These are phyloP conservation scores for Drosophila fungiperda DNA, from an alignment of 2,888 invertebrate genomes.

Conservation along the genomic window DNA sequence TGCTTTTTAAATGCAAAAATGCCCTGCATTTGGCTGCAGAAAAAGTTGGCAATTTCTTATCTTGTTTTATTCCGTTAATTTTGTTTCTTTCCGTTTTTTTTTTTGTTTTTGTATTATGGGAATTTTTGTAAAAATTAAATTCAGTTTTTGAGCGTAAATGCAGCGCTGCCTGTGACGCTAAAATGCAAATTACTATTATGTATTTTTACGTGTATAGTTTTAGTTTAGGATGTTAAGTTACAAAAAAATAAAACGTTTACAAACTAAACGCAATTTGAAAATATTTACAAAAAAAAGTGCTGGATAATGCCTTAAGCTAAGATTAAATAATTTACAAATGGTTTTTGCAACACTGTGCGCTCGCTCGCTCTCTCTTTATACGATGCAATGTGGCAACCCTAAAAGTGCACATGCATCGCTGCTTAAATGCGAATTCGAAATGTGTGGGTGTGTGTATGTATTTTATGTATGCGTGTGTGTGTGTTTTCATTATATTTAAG, in stretches of 20 bases:
- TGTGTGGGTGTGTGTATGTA: constrained; percentile 33
- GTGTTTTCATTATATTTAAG: constrained; percentile 56
- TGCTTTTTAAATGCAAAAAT: constrained; percentile 73
- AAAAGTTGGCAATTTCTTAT: constrained; percentile 63
- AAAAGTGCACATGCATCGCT: constrained; percentile 43
- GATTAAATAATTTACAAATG: constrained; percentile 83
- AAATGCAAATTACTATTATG: constrained; percentile 72
- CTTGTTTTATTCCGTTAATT: constrained; percentile 12
- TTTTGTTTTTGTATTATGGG: constrained; percentile 36
- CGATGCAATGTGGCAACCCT: constrained; percentile 68
- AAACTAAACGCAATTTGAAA: constrained; percentile 67
- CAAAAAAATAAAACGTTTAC: constrained; percentile 57
- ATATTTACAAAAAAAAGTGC: constrained; percentile 74
- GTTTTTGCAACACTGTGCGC: constrained; percentile 69
- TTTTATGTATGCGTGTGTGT: constrained; percentile 37
- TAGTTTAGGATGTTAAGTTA: constrained; percentile 56
- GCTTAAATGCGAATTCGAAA: constrained; percentile 68
- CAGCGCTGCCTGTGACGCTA: constrained; percentile 69
- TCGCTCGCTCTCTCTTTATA: constrained; percentile 37
- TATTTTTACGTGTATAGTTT: constrained; percentile 45
- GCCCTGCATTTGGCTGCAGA: constrained; percentile 64
- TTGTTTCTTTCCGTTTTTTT: constrained; percentile 25
- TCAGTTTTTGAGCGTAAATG: constrained; percentile 83
- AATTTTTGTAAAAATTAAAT: constrained; percentile 68
- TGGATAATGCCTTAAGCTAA: constrained; percentile 72